Evolutionary conservation across 2,888 invertebrate species (phyloP), one percentile per base, ranked within the genome.

Genomic region (Acleris holmiana): DNA sequence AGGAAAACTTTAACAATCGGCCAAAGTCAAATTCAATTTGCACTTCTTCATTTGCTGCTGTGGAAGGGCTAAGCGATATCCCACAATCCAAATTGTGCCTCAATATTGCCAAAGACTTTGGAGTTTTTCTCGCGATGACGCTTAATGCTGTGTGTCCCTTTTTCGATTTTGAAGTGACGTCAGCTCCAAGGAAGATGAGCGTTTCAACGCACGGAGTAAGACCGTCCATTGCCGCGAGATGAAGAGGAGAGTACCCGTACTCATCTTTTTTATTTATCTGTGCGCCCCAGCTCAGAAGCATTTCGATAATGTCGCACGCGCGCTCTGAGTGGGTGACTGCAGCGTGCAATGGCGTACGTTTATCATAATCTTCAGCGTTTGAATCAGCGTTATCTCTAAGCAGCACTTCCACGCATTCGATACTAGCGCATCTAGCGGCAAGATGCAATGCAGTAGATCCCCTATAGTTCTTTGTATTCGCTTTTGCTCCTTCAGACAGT

Each of bases 391-490:
- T 95, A 1, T 96, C 96, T 63, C 95, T 93, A 50, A 97, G 81
- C 54, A 97, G 88, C 1, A 95, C 92, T 80, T 97, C 97, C 0
- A 97, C 96, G 76, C 96, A 96, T 78, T 97, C 97, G 48, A 95
- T 86, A 53, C 96, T 96, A 48, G 97, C 96, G 53, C 96, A 95
- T 68, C 96, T 93, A 0, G 97, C 95, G 0, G 98, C 97, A 68
- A 98, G 89, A 85, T 98, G 98, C n/a, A 98, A 87, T 0, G 98
- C 95, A 0, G 97, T 96, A 75, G 97, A 97, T 35, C 96, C 96
- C 72, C 97, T 94, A 76, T 95, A 95, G 80, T 97, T 97, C 71
- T 94, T 94, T 6, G 94, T 89, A 73, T 96, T 95, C 0, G 96
- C 94, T 82, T 97, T 96, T 0, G 97, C 97, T 1, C 96, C 95